Base-by-base conservation (phyloP, 2,888 invertebrate genomes). In the Altica lythri region DNA sequence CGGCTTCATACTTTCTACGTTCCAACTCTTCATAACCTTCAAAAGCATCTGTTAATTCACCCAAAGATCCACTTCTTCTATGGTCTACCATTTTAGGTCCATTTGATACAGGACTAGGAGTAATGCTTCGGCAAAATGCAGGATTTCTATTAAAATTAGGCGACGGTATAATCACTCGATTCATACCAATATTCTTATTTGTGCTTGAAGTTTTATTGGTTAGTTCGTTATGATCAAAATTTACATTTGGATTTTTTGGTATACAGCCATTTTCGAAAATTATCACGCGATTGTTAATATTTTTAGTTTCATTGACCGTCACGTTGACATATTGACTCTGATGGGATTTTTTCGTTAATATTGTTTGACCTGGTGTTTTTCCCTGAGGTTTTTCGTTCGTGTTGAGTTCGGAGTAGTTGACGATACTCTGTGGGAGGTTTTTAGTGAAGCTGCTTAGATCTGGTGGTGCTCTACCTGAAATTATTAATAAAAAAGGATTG, bases 361-460 rank as follows among this genome's bases (percentile, higher is more conserved):
- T 68, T 55, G 70, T 69, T 42, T 75, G 64, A 34, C 74, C 74
- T 1, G 72, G 69, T 0, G 66, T 69, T 64, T 76, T 76, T 44
- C 66, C 70, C 53, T 69, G 69, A 40, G 70, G 65, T 62, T 75
- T 75, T 6, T 76, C 74, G 57, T 66, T 71, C 48, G 67, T 68
- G 54, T 72, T 75, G 22, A 73, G 63, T 51, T 76, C 77, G n/a
- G 75, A 77, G 68, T 59, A 81, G 71, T 75, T 79, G 13, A 75
- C 65, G 8, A 75, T 79, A 57, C 78, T 72, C 73, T 81, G 78
- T 57, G 83, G 75, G 53, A 80, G 72, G 77, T 84, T 75, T 58
- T 82, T 84, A 43, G 85, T 82, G 65, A 84, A 85, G 62, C 82
- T 85, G 22, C 80, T 78, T 13, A 84, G 78, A 68, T 84, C 83